A percentile compares a stretch with the other conserved stretches of the same genome.
Evolutionary conservation across 2,888 invertebrate species (phyloP).

Genomic region (Podabrus alpinus): DNA sequence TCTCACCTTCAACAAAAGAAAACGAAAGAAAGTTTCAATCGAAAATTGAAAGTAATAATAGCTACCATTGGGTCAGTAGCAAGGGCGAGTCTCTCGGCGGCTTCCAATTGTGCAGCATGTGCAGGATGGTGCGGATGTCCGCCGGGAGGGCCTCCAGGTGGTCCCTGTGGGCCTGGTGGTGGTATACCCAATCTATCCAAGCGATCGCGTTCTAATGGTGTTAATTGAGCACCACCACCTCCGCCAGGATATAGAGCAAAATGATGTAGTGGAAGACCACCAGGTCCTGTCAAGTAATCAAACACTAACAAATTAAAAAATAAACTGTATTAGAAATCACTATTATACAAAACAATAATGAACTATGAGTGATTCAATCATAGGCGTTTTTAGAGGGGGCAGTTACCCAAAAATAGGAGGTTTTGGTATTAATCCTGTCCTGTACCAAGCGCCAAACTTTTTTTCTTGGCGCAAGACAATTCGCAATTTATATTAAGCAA

Average conservation of each 20-base stretch:
- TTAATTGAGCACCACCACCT: constrained; percentile 64
- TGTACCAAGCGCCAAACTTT: too few relatives aligned
- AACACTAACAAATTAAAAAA: constrained; percentile 20
- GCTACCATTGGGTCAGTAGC: constrained; percentile 89
- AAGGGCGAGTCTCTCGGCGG: constrained; percentile 78
- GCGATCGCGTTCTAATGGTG: constrained; percentile 87
- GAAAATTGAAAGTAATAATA: constrained; percentile 7
- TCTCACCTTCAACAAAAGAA: constrained; percentile 59
- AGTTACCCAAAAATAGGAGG: too few relatives aligned
- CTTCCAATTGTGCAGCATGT: constrained; percentile 66
- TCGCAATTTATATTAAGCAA: too few relatives aligned
- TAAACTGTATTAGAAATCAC: constrained; percentile 14
- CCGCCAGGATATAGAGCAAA: constrained; percentile 78
- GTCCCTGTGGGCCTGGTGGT: constrained; percentile 60
- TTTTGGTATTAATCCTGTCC: too few relatives aligned
- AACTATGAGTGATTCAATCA: constrained; percentile 10
- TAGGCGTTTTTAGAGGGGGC: neutral
- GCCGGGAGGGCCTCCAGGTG: constrained; percentile 59
- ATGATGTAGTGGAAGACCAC: constrained; percentile 67
- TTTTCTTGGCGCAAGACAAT: too few relatives aligned
- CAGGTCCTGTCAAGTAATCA: constrained; percentile 37
- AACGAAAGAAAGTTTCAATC: neutral
- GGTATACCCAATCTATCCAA: constrained; percentile 81
- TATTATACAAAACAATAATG: neutral
- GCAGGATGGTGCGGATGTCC: constrained; percentile 58